phyloP scores from a whole-genome alignment of 2,888 invertebrate genomes.

The Ferdinandea cuprea region DNA sequence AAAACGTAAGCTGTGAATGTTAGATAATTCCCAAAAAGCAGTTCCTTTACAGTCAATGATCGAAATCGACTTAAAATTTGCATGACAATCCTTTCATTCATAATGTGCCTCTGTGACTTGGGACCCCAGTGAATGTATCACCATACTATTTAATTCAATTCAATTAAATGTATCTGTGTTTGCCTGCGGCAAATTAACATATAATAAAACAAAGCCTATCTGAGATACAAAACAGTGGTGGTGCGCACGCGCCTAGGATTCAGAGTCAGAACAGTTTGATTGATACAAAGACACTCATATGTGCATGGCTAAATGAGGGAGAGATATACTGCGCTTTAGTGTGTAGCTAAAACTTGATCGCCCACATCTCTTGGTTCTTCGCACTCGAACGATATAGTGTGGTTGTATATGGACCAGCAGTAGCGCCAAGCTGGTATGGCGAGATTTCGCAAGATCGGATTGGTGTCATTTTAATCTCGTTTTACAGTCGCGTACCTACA shows the following conservation, averaged over 20 bases:
- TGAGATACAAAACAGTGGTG: not conserved
- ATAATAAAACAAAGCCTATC: not conserved
- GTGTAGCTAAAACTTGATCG: slow-evolving; percentile 50
- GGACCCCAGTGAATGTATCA: slow-evolving; percentile 15
- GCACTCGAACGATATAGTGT: slow-evolving; percentile 20
- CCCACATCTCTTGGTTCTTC: slow-evolving; percentile 44
- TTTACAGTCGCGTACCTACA: slow-evolving; percentile 41
- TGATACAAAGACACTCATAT: no score
- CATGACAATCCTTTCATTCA: slow-evolving; percentile 17
- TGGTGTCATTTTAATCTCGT: slow-evolving; percentile 70
- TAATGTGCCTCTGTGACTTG: not conserved
- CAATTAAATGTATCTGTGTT: slow-evolving; percentile 6
- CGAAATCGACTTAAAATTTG: slow-evolving; percentile 21
- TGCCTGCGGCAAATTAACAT: slow-evolving; percentile 30
- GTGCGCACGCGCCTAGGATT: slow-evolving; percentile 27
- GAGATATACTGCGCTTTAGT: slow-evolving; percentile 9
- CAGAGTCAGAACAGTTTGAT: slow-evolving; percentile 20
- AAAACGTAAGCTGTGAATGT: not conserved
- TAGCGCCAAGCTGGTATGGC: not conserved
- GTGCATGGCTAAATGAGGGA: no score
- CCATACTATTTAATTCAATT: slow-evolving; percentile 1
- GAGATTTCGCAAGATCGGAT: slow-evolving; percentile 61
- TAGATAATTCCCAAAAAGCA: not conserved
- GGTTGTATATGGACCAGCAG: slow-evolving; percentile 50
- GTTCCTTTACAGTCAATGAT: not conserved